Evolutionary conservation across 2,888 invertebrate species (phyloP).

Genomic region (Plagodis pulveraria): DNA sequence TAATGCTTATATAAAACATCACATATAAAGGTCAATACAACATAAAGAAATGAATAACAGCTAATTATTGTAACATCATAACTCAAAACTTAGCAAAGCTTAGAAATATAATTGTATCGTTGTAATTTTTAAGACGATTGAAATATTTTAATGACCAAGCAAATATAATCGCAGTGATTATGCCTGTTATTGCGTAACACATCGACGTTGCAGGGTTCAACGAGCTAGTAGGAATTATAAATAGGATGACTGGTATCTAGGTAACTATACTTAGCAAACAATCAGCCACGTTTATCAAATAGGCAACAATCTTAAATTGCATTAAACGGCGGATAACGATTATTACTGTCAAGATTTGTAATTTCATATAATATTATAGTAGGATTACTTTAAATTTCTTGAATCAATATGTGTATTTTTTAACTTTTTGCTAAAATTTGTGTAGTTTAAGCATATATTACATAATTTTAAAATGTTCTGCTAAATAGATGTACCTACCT

Average conservation of each 20-base stretch:
- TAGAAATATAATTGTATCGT: too few species aligned
- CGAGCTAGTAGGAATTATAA: slow-evolving; percentile 47
- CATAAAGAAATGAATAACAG: too few species aligned
- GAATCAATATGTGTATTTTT: too few species aligned
- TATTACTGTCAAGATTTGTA: slow-evolving; percentile 1
- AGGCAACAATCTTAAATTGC: slow-evolving; percentile 37
- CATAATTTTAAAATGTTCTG: too few species aligned
- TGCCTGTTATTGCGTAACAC: slow-evolving; percentile 20
- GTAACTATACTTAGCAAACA: slow-evolving; percentile 41
- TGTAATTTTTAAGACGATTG: background rate
- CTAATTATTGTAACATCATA: too few species aligned
- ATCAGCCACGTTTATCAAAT: slow-evolving; percentile 34
- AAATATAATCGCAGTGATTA: slow-evolving; percentile 34
- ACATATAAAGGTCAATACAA: too few species aligned
- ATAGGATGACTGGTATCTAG: slow-evolving; percentile 49
- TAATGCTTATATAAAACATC: too few species aligned
- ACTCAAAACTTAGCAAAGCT: too few species aligned
- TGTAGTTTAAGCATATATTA: too few species aligned
- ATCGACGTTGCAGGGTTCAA: slow-evolving; percentile 42
- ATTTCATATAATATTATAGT: background rate
- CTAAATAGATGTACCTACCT: too few species aligned
- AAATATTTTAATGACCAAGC: slow-evolving; percentile 34
- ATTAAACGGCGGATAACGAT: slow-evolving; percentile 17
- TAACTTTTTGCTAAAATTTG: too few species aligned
- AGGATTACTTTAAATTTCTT: too few species aligned